Evolutionary conservation across 2,888 invertebrate species (phyloP), one percentile per base, ranked within the genome.

Genomic region (Rhimphoctona megacephalus): DNA sequence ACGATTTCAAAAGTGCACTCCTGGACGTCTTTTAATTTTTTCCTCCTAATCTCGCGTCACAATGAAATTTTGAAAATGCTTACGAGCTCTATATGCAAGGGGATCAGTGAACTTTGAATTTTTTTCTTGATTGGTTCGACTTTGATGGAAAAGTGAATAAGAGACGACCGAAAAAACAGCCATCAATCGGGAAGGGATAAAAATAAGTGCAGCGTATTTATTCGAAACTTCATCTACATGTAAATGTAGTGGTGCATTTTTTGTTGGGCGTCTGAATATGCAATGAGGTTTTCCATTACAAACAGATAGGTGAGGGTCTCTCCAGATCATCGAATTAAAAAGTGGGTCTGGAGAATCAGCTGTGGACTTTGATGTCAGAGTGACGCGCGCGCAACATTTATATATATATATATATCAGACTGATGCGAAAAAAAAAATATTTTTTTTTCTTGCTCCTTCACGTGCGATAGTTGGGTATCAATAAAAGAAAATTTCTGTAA

Each of bases 281-380:
- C 25, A 25, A 57, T 25, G 25, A 8, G 57, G 25, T 25, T 57
- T 57, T 25, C 25, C 57, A 57, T 57, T 14, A 25, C 1, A 57
- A 11, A 30, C 52, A 36, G 14, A 73, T 66, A 49, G 79, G 74
- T 78, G 78, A 78, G 72, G 49, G 67, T 79, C 54, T 79, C 73
- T 67, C 69, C 88, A 90, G 90, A 91, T 92, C 90, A 89, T 88
- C 89, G 88, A 74, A 25, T 86, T 61, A 88, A 92, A 92, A 93
- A 92, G 92, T 93, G 92, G 93, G 93, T 93, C 93, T 93, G 92
- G 93, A 92, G 91, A 92, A 93, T 92, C 93, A 93, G 93, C 93
- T 93, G 80, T 64, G 25, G 25, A 74, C 57, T 36, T 57, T 43
- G 43, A 39, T 46, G 14, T 52, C 89, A 88, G 87, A 85, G 89